phyloP scores from a whole-genome alignment of 2,113 vertebrate genomes.

The Phalacrocorax aristotelis region DNA sequence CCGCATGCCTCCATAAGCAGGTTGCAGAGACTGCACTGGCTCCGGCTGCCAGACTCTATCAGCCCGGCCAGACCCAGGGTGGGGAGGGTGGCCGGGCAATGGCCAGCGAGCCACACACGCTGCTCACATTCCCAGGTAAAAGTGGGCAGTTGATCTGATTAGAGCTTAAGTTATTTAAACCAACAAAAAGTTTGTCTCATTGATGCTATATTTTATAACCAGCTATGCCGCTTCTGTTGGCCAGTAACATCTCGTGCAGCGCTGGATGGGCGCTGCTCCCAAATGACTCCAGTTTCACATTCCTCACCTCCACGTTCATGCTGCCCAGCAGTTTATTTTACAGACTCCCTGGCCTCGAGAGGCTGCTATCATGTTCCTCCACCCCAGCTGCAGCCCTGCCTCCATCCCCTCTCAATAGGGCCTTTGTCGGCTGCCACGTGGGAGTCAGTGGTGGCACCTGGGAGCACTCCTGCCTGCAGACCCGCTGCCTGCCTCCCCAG shows the following conservation, averaged over 20 bases:
- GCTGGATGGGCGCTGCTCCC: background rate
- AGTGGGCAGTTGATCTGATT: background rate
- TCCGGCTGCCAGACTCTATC: background rate
- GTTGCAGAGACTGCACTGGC: background rate
- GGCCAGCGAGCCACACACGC: background rate
- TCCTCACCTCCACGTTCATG: background rate
- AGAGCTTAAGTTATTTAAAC: background rate
- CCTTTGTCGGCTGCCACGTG: background rate
- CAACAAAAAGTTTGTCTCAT: background rate
- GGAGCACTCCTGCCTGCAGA: background rate
- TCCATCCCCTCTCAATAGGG: background rate
- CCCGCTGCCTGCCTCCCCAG: background rate
- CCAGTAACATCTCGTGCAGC: background rate
- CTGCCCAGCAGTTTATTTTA: conserved; percentile 5
- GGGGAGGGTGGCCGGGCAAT: background rate
- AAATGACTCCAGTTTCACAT: conserved; percentile 35
- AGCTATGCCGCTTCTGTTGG: background rate
- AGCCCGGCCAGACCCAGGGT: fast-evolving
- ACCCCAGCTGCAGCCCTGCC: background rate
- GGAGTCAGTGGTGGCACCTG: background rate
- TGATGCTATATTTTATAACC: background rate
- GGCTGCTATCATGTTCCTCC: conserved; percentile 15
- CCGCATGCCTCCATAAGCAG: background rate
- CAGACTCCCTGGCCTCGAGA: conserved; percentile 39
- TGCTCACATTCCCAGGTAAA: fast-evolving